phyloP scores from a whole-genome alignment of 2,797 vertebrate genomes.

The Rhinella marina region DNA sequence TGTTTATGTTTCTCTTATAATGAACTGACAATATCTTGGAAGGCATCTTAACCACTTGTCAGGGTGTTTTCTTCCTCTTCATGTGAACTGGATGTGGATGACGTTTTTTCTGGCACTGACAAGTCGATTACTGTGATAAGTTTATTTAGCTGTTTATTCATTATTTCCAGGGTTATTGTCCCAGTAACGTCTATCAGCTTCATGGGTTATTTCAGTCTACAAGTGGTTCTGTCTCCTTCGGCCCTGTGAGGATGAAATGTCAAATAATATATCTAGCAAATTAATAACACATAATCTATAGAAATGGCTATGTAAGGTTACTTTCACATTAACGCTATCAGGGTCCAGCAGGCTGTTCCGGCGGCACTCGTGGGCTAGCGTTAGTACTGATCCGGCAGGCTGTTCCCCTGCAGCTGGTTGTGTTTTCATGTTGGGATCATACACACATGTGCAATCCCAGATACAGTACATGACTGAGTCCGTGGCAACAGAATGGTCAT shows the following conservation, averaged over 20 bases:
- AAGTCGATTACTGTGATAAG: conserved; percentile 3
- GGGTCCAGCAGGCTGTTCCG: no score
- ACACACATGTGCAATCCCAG: no score
- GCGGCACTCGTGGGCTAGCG: no score
- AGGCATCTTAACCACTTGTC: conserved; percentile 5
- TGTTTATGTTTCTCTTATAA: conserved; percentile 11
- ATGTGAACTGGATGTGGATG: conserved; percentile 38
- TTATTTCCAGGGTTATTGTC: background rate
- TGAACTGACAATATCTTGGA: background rate
- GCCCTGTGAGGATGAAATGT: background rate
- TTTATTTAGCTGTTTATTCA: conserved; percentile 26
- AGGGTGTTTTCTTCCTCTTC: conserved; percentile 44
- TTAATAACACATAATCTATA: background rate
- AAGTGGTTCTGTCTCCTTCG: background rate
- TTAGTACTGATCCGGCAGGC: no score
- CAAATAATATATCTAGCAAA: background rate
- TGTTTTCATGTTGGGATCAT: no score
- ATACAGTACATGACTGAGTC: no score
- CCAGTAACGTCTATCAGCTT: background rate
- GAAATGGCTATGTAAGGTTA: no score
- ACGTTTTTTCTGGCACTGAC: conserved; percentile 27
- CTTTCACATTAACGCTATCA: no score
- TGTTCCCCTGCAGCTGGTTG: no score
- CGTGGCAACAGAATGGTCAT: no score
- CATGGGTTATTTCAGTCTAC: background rate